Base-by-base conservation (phyloP, 2,113 vertebrate genomes). In the Orthonyx spaldingii region DNA sequence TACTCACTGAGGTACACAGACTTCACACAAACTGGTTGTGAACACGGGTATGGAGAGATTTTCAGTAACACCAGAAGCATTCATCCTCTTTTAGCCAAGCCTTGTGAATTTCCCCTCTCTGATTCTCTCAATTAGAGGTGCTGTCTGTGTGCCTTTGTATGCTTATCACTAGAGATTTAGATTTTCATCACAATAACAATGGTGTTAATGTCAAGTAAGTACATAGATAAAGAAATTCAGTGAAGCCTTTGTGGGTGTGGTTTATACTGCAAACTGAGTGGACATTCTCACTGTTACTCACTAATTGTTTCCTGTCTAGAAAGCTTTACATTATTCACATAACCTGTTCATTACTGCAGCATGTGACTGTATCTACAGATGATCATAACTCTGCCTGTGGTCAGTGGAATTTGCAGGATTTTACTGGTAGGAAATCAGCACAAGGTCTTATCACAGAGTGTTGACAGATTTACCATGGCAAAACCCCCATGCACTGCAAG, bases 401-500 rank as follows among this genome's bases (percentile, higher is more conserved):
- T 47, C 68, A 52, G 42, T 50, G n/a, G 41, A 76, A 78, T 76
- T 71, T 46, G 52, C 6, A 71, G 44, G 44, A 60, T 91, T 81
- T 85, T 75, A 50, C 12, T n/a, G 44, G 20, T 16, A 32, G 18
- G 22, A 55, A 87, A 88, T 80, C 47, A 90, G n/a, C 52, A 69
- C 24, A 37, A 69, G 20, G 20, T 50, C 61, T 79, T 60, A 44
- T 42, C 33, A 55, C 7, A 44, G 28, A 24, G 46, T n/a, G 12
- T 69, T 52, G 7, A 61, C 49, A 76, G 44, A 53, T 66, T 63
- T 56, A 47, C 19, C 26, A 7, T 22, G 39, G 46, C 35, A 74
- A 57, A 77, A 23, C 0, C 1, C 37, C 17, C 42, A 32, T 0
- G 1, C 30, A 37, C 23, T 28, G 23, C 16, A 64, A 60, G 17